Conservation (phyloP, 2,888 invertebrate genomes). For the Lithophane socia region DNA sequence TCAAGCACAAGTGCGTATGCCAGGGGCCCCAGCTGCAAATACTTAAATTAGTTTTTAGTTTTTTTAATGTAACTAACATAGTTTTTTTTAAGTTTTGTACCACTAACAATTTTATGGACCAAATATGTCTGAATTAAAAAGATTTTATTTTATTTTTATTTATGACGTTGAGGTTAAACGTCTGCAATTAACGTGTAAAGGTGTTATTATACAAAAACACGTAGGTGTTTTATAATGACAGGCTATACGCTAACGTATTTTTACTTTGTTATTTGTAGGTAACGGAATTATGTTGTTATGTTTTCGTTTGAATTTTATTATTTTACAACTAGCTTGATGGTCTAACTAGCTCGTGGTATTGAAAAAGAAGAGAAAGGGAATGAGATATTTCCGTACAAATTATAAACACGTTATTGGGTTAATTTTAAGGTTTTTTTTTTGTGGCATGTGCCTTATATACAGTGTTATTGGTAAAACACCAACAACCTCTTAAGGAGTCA, state of each 20-base stretch:
- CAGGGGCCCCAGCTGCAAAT: no score
- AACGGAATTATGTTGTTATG: not conserved
- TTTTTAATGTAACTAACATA: no score
- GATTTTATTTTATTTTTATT: conserved; percentile 7
- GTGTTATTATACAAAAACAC: not conserved
- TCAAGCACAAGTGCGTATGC: no score
- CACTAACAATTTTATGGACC: no score
- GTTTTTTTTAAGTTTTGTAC: no score
- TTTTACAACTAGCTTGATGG: not conserved
- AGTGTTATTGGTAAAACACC: no score
- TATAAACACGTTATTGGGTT: not conserved
- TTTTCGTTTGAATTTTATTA: not conserved
- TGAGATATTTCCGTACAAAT: not conserved
- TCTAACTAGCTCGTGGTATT: not conserved
- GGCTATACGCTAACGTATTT: not conserved
- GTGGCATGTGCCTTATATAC: not conserved
- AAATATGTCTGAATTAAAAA: no score
- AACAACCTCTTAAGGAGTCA: no score
- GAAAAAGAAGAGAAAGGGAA: not conserved
- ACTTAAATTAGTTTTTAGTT: no score
- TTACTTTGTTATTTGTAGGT: not conserved
- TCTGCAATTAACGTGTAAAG: not conserved
- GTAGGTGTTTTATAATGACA: not conserved
- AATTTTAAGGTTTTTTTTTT: not conserved
- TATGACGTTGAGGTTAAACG: not conserved